Percentiles rank a stretch among this genome's conserved stretches.
Evolutionary conservation across 2,888 invertebrate species (phyloP).

Genomic region (Acrobasis repandana): DNA sequence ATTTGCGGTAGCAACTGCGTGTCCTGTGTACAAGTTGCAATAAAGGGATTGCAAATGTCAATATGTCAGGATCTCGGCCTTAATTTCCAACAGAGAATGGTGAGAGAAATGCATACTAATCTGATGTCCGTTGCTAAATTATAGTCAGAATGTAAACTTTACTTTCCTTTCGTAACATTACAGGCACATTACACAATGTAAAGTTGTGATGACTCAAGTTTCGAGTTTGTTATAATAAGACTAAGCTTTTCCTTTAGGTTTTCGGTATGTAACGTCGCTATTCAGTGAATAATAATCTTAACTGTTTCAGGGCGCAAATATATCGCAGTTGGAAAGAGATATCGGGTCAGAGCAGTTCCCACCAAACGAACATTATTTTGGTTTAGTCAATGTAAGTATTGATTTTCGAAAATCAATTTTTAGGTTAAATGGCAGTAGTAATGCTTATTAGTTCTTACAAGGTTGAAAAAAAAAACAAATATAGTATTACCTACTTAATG

Average conservation of each 20-base stretch:
- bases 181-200: slow-evolving; percentile 9
- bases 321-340: slow-evolving; percentile 99
- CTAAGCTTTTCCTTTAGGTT: slow-evolving; percentile 38
- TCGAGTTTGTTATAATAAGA: slow-evolving; percentile 26
- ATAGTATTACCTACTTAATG: too few species aligned
- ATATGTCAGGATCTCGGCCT: slow-evolving; percentile 83
- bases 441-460: too few species aligned
- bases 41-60: slow-evolving; percentile 82
- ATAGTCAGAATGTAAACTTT: slow-evolving; percentile 27
- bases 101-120: slow-evolving; percentile 58
- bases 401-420: slow-evolving; percentile 20
- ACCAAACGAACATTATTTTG: slow-evolving; percentile 99
- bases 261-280: background rate
- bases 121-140: slow-evolving; percentile 41
- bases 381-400: slow-evolving; percentile 97
- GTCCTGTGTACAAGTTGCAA: slow-evolving; percentile 59
- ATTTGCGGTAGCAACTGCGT: slow-evolving; percentile 48
- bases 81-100: slow-evolving; percentile 83
- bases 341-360: slow-evolving; percentile 99
- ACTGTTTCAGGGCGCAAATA: slow-evolving; percentile 95
- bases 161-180: slow-evolving; percentile 19
- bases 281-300: background rate
- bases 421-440: slow-evolving; percentile 10
- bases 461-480: too few species aligned
- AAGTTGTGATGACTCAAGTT: slow-evolving; percentile 15